Evolutionary conservation across 1,140 invertebrate species (phyloP).

Genomic region (Achroia grisella): DNA sequence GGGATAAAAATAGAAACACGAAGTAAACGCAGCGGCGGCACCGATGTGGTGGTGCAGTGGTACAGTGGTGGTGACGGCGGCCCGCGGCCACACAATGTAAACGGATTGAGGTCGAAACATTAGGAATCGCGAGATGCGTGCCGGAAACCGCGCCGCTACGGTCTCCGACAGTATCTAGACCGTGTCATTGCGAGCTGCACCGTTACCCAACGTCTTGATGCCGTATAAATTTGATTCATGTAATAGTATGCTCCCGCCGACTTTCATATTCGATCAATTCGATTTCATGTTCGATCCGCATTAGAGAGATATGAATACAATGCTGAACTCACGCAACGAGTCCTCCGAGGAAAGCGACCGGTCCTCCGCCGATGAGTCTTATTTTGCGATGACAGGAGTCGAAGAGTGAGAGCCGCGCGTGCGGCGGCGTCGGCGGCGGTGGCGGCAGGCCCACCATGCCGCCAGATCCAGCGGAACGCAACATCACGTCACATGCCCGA

Average conservation of each 20-base stretch:
- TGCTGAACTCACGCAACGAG: conserved; percentile 81
- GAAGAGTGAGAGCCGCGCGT: conserved; percentile 76
- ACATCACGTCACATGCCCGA: conserved; percentile 49
- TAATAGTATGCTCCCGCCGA: no score
- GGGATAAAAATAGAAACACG: no score
- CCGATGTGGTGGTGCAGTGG: no score
- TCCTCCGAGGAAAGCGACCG: conserved; percentile 78
- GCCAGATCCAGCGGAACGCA: conserved; percentile 58
- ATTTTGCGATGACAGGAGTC: conserved; percentile 83
- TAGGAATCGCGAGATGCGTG: conserved; percentile 3
- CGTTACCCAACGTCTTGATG: background rate
- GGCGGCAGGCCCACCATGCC: conserved; percentile 53
- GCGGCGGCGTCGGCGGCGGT: conserved; percentile 45
- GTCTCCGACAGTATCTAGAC: conserved; percentile 3
- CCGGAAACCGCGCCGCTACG: conserved; percentile 2
- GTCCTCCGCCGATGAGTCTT: conserved; percentile 76
- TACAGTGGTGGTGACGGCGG: background rate
- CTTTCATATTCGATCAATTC: no score
- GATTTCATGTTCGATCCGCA: no score
- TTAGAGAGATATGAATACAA: no score
- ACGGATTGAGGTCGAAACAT: conserved; percentile 5
- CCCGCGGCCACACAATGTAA: background rate
- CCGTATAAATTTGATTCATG: no score
- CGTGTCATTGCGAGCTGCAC: conserved; percentile 6
- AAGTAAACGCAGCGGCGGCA: no score